Conservation (phyloP, 2,888 invertebrate species). For the Coenonympha glycerion region DNA sequence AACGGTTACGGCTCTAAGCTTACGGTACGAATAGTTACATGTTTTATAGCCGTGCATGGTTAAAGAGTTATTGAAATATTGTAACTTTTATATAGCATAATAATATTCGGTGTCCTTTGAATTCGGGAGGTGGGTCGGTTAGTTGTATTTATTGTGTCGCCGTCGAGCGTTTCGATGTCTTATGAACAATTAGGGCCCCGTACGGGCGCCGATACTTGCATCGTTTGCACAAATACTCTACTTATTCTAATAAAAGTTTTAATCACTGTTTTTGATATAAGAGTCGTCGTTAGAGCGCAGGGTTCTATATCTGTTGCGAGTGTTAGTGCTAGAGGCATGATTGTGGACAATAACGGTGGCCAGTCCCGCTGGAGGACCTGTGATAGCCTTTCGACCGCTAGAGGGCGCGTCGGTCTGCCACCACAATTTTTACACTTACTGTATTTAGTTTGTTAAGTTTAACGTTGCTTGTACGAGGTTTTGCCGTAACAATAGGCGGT, state of each 20-base stretch:
- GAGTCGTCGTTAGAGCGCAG: constrained; percentile 41
- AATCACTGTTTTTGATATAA: constrained; percentile 63
- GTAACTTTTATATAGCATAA: constrained; percentile 51
- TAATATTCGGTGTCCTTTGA: constrained; percentile 48
- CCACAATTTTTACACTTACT: constrained; percentile 55
- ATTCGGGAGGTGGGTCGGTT: constrained; percentile 34
- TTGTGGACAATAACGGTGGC: constrained; percentile 71
- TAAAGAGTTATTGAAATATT: constrained; percentile 57
- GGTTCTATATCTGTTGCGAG: constrained; percentile 62
- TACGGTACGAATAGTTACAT: constrained; percentile 62
- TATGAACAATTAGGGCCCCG: constrained; percentile 34
- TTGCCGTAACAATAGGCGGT: constrained; percentile 52
- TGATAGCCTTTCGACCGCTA: constrained; percentile 49
- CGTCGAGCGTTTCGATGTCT: constrained; percentile 31
- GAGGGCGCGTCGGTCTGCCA: constrained; percentile 41
- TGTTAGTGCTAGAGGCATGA: constrained; percentile 60
- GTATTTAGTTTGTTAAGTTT: constrained; percentile 62
- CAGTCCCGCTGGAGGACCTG: constrained; percentile 47
- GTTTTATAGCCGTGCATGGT: constrained; percentile 50
- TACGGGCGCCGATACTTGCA: constrained; percentile 38
- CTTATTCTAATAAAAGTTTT: constrained; percentile 50
- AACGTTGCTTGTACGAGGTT: constrained; percentile 60
- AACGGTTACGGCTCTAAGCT: constrained; percentile 59
- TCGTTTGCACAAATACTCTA: constrained; percentile 69
- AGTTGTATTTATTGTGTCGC: constrained; percentile 35